Conservation (phyloP, 2,113 vertebrate genomes). For the Anarhynchus alexandrinus region DNA sequence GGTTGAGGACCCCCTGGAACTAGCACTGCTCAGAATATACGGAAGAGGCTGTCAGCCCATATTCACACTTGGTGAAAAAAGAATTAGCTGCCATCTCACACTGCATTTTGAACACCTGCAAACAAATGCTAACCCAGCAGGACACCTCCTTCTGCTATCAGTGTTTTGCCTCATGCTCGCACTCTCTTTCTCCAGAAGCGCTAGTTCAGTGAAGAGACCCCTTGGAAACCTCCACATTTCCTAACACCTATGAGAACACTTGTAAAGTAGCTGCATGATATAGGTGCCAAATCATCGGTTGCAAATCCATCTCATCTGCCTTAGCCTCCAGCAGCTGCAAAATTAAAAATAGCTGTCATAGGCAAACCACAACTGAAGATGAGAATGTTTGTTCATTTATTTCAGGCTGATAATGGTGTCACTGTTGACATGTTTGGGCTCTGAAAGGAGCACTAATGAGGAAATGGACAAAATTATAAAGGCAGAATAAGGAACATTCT, state of each 20-base stretch:
- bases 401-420: background rate
- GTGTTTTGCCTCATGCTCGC: background rate
- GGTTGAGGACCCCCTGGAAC: background rate
- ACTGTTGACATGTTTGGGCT: conserved; percentile 43
- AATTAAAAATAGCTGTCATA: conserved; percentile 26
- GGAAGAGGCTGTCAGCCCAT: background rate
- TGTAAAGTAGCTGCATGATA: background rate
- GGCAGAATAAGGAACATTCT: background rate
- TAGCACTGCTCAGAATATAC: background rate
- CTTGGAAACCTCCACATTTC: background rate
- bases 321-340: conserved; percentile 5
- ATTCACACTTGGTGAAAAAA: background rate
- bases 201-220: background rate
- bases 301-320: background rate
- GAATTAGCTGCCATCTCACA: background rate
- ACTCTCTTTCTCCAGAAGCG: background rate
- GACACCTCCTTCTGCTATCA: background rate
- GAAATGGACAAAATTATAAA: conserved; percentile 36
- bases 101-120: background rate
- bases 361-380: background rate
- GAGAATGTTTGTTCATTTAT: conserved; percentile 18
- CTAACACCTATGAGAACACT: background rate
- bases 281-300: background rate
- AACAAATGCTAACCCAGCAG: conserved; percentile 18
- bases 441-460: conserved; percentile 48